These are phyloP conservation scores for Lichenostomus cassidix DNA, from an alignment of 2,113 vertebrate genomes.

Conservation along the genomic window DNA sequence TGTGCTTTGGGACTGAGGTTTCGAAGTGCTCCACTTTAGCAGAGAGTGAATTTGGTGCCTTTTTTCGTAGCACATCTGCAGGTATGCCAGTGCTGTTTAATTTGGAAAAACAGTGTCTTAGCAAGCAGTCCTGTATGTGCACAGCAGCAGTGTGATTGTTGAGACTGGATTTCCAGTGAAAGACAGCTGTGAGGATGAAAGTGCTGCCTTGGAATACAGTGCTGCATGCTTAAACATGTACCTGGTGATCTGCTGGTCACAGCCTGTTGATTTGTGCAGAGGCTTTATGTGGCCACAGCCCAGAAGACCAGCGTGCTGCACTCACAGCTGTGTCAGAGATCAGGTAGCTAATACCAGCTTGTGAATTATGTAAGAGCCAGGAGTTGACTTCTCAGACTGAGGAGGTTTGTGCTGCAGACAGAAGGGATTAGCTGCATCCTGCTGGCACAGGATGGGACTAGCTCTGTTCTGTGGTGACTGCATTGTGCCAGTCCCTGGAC, in stretches of 20 bases:
- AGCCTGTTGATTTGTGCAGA: neutral
- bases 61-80: neutral
- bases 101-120: neutral
- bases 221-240: rapidly evolving
- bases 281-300: neutral
- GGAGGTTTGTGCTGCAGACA: rapidly evolving
- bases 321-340: neutral
- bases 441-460: neutral
- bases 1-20: neutral
- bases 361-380: conserved; percentile 30
- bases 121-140: neutral
- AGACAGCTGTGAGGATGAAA: neutral
- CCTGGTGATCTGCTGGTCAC: neutral
- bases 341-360: neutral
- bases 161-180: neutral
- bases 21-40: neutral
- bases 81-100: neutral
- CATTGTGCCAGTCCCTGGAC: neutral
- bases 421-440: neutral
- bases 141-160: neutral
- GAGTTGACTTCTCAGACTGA: neutral
- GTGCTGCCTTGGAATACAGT: neutral
- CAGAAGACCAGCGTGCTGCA: neutral
- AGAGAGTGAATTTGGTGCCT: neutral
- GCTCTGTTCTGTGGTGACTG: neutral